Base-by-base conservation (phyloP, 2,888 invertebrate species). In the Caenorhabditis sp. region DNA sequence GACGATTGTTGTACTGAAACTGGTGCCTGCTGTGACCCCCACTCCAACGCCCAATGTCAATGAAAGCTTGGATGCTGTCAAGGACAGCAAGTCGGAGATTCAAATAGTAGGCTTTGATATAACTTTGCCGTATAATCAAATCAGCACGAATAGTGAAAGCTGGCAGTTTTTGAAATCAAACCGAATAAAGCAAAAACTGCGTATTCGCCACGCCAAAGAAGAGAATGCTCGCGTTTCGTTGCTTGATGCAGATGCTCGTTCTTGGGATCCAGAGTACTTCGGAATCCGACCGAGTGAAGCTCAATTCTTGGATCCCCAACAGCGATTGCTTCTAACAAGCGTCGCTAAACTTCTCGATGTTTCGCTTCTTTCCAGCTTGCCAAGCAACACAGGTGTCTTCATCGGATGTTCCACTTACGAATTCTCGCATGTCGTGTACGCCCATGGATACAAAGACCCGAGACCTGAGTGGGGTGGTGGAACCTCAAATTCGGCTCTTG, bases 311-410 rank as follows among this genome's bases (percentile, higher is more conserved):
- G 95, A 96, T 90, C 95, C 96, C 8, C 94, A 95, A 90, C 91
- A 97, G 83, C 92, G 96, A 81, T 92, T 96, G 90, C 91, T 98
- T 81, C 62, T 83, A 35, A 66, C 41, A 17, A 62, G 73, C 55
- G 72, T 81, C 50, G 63, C 80, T 13, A 68, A 55, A 35, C 56
- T 74, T 94, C 37, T 93, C 96, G 55, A 71, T 70, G 59, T 59
- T 7, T 32, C 71, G n/a, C 89, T 89, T 13, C 81, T 94, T 63
- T 91, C 62, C 93, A 93, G 83, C 89, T 95, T 71, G 92, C 94
- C 87, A 95, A 95, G 93, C 6, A 93, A 93, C 87, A 96, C 96
- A 56, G 98, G 96, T 75, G 97, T 98, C 2, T 98, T 93, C 90
- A 93, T 97, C 81, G 97, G 97, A 62, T 94, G 92, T 53, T 92